Base-by-base conservation (phyloP, 2,888 invertebrate genomes). In the Coecobrya sp. region DNA sequence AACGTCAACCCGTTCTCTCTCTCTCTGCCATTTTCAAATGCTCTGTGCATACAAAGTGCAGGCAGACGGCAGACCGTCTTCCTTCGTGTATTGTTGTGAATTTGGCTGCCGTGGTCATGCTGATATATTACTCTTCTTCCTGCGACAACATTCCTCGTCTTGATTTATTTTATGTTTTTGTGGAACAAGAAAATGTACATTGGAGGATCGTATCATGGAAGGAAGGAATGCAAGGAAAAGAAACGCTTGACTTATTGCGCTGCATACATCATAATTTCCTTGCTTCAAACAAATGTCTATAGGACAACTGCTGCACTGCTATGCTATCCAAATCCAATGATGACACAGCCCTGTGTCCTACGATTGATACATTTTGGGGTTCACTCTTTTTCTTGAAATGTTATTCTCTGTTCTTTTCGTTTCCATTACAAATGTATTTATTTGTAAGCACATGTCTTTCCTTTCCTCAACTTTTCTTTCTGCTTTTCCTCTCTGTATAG, bases 251-350 rank as follows among this genome's bases (percentile, higher is more conserved):
- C 36, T 73, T 73, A 42, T 42, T 73, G 42, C 8, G 16, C 70
- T 42, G 22, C 42, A 73, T 73, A 73, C 16, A 73, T 73, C 70
- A 73, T 73, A 73, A 36, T 73, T 73, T 42, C 70, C 36, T 36
- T 36, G 7, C 70, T 42, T 73, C 3, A 13, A 73, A 19, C 30
- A 27, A 68, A 30, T 30, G 65, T 13, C 27, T 68, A 27, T 68
- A 19, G 19, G 10, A 19, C 8, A 73, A 36, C 16, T n/a, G 0
- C 30, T 10, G 13, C 4, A n/a, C n/a, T n/a, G n/a, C n/a, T n/a
- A 49, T 49, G 13, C 1, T 49, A 13, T 10, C 42, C 10, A 10
- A 49, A 13, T 49, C 0, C 16, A 55, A 55, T 22, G 62, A 25
- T 11, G 22, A 22, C 1, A 10, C 62, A 25, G 16, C 13, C 65